These are phyloP conservation scores for Lineus longissimus DNA, from an alignment of 1,140 invertebrate genomes.

Conservation along the genomic window DNA sequence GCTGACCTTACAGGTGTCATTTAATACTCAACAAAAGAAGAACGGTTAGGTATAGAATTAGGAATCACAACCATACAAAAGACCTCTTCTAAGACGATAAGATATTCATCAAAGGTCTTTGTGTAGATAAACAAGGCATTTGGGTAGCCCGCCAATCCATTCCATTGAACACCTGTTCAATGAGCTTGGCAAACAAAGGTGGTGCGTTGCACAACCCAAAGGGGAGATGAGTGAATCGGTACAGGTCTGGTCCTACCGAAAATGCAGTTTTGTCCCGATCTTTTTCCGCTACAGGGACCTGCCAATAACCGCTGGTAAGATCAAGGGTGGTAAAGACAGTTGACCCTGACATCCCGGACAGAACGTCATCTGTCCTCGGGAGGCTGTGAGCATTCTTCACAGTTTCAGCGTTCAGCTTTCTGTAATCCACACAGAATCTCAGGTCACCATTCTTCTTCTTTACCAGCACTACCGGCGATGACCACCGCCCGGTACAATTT, in stretches of 20 bases:
- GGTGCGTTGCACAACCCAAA: neutral
- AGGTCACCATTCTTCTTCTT: conserved; percentile 5
- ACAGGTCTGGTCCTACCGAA: neutral
- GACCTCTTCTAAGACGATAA: neutral
- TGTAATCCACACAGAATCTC: conserved; percentile 53
- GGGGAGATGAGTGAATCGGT: neutral
- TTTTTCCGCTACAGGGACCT: conserved; percentile 36
- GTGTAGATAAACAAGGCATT: neutral
- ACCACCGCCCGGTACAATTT: conserved; percentile 4
- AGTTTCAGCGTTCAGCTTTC: conserved; percentile 50
- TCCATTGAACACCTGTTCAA: neutral
- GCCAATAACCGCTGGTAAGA: conserved; percentile 33
- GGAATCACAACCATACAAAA: no score
- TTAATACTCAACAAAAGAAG: no score
- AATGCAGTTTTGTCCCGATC: conserved; percentile 37
- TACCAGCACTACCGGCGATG: conserved; percentile 5
- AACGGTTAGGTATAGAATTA: no score
- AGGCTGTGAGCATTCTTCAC: conserved; percentile 56
- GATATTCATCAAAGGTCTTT: conserved; percentile 2
- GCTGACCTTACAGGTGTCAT: no score
- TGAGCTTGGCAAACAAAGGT: neutral
- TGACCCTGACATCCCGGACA: conserved; percentile 40
- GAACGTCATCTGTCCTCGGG: conserved; percentile 53
- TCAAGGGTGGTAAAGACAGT: conserved; percentile 53
- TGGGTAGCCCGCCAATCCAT: neutral